These are phyloP conservation scores for Cinara cedri DNA, from an alignment of 2,888 invertebrate genomes.

Conservation along the genomic window DNA sequence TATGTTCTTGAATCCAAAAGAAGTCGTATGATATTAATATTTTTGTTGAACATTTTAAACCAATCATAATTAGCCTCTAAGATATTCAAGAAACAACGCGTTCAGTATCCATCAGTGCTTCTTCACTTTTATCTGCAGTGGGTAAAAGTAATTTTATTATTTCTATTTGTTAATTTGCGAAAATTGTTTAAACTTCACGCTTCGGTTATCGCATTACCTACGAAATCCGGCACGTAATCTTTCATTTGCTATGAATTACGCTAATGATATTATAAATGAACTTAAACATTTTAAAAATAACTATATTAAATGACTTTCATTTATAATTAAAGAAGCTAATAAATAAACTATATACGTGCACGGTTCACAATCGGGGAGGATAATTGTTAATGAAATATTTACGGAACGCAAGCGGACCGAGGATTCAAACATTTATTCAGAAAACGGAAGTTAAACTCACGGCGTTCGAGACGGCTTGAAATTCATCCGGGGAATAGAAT, in stretches of 20 bases:
- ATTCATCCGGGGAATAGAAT: no score
- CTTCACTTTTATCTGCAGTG: not conserved
- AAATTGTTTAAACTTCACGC: not conserved
- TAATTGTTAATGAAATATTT: no score
- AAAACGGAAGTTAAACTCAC: no score
- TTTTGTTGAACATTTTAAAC: not conserved
- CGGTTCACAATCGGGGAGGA: no score
- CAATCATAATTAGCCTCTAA: not conserved
- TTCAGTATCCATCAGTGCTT: not conserved
- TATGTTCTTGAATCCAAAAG: not conserved
- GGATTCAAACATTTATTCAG: no score
- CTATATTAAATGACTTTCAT: not conserved
- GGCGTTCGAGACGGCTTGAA: no score
- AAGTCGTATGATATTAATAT: not conserved
- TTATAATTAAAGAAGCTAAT: not conserved
- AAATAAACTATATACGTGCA: no score
- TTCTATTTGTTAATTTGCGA: not conserved
- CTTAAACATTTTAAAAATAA: not conserved
- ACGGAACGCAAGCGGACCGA: no score
- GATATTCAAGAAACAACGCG: not conserved
- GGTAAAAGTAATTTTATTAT: slow-evolving; percentile 1
- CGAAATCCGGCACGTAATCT: not conserved
- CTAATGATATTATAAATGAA: not conserved
- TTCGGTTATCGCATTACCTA: not conserved
- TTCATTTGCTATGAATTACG: not conserved